Evolutionary conservation across 2,888 invertebrate species (phyloP).

Genomic region (Selenia dentaria): DNA sequence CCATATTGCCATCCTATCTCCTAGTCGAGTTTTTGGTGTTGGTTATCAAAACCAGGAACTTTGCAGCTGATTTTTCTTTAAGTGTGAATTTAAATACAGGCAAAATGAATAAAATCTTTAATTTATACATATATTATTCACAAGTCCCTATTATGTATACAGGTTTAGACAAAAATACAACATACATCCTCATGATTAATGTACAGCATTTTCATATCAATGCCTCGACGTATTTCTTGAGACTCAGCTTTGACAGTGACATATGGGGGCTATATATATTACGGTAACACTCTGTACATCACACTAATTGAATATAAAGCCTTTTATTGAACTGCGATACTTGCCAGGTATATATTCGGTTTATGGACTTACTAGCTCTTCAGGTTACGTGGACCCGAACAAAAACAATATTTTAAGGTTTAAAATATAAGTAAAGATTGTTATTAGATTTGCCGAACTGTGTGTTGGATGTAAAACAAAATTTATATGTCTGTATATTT

Average conservation of each 20-base stretch:
- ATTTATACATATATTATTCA: too few relatives aligned
- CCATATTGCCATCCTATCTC: too few relatives aligned
- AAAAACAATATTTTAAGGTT: not conserved
- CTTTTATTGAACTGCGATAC: conserved; percentile 34
- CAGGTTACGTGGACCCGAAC: not conserved
- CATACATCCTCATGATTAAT: conserved; percentile 47
- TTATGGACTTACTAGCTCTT: too few relatives aligned
- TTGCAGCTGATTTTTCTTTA: too few relatives aligned
- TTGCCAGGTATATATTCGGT: conserved; percentile 5
- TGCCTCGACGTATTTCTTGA: conserved; percentile 52
- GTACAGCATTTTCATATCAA: conserved; percentile 54
- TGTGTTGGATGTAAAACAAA: too few relatives aligned
- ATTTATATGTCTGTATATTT: too few relatives aligned
- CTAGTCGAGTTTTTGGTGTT: too few relatives aligned
- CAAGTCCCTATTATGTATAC: conserved; percentile 11
- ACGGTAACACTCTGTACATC: conserved; percentile 47
- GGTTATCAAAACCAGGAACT: too few relatives aligned
- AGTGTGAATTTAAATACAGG: too few relatives aligned
- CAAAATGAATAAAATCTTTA: too few relatives aligned
- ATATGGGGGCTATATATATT: conserved; percentile 53
- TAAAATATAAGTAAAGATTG: too few relatives aligned
- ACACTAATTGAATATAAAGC: conserved; percentile 65
- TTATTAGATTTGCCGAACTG: too few relatives aligned
- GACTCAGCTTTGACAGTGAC: conserved; percentile 53
- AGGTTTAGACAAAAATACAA: conserved; percentile 36